Evolutionary conservation across 2,113 vertebrate species (phyloP).

Genomic region (Cyprinodon tularosa): DNA sequence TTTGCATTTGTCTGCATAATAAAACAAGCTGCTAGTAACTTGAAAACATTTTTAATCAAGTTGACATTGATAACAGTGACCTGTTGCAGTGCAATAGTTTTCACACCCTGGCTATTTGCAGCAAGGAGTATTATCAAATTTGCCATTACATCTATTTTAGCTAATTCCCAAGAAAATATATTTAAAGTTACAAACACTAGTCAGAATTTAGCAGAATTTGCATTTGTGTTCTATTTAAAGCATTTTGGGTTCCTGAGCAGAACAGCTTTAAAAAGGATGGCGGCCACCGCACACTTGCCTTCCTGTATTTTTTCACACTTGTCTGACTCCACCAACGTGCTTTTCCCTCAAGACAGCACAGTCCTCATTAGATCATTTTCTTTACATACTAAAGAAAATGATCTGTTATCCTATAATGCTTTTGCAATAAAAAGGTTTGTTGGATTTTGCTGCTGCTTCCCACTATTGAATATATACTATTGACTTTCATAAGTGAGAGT

Average conservation of each 20-base stretch:
- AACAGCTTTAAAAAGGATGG: not conserved
- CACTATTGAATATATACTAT: not conserved
- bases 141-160: not conserved
- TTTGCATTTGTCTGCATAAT: not conserved
- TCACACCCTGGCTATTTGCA: not conserved
- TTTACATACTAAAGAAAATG: not conserved
- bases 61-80: not conserved
- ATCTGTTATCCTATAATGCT: not conserved
- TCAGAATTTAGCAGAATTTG: not conserved
- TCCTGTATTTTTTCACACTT: not conserved
- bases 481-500: slow-evolving; percentile 48
- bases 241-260: not conserved
- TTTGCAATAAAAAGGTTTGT: not conserved
- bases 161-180: too few relatives aligned
- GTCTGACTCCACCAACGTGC: too few relatives aligned
- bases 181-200: not conserved
- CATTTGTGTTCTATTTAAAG: not conserved
- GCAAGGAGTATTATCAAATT: not conserved
- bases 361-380: not conserved
- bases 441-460: not conserved
- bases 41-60: not conserved
- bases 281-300: not conserved
- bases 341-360: not conserved
- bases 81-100: not conserved
- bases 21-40: not conserved